Conservation (phyloP, 2,888 invertebrate genomes). For the Cerceris ruficornis region DNA sequence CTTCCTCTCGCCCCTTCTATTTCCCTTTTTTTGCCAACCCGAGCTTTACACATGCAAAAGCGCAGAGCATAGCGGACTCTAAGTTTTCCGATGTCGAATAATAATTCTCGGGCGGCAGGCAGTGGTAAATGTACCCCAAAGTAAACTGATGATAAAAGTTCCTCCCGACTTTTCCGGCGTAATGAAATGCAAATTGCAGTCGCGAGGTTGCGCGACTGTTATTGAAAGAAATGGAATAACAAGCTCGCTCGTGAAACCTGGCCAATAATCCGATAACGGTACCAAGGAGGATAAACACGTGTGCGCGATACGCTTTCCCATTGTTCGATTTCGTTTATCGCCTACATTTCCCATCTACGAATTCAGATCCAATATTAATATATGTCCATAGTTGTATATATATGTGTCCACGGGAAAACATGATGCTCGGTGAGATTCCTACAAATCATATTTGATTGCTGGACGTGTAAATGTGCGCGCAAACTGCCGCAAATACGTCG, state of each 20-base stretch:
- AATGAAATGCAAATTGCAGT: constrained; percentile 56
- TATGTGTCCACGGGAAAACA: background rate
- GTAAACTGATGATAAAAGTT: constrained; percentile 56
- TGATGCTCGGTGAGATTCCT: background rate
- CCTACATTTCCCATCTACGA: background rate
- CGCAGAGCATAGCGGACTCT: constrained; percentile 33
- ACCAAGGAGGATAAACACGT: constrained; percentile 22
- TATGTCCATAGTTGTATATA: background rate
- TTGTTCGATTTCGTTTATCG: background rate
- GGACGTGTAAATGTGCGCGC: background rate
- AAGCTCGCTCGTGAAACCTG: constrained; percentile 20
- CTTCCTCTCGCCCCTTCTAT: background rate
- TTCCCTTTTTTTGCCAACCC: background rate
- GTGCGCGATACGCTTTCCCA: background rate
- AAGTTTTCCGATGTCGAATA: constrained; percentile 43
- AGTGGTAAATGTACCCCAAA: constrained; percentile 34
- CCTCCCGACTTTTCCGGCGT: constrained; percentile 29
- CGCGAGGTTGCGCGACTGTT: constrained; percentile 21
- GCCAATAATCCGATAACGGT: constrained; percentile 43
- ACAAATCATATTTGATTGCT: background rate
- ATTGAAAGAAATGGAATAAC: constrained; percentile 55
- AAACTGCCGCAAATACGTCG: too few species aligned
- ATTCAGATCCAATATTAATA: too few species aligned
- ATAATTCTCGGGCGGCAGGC: constrained; percentile 44
- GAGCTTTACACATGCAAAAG: constrained; percentile 40